Conservation (phyloP, 2,113 vertebrate genomes). For the Daphoenositta chrysoptera region DNA sequence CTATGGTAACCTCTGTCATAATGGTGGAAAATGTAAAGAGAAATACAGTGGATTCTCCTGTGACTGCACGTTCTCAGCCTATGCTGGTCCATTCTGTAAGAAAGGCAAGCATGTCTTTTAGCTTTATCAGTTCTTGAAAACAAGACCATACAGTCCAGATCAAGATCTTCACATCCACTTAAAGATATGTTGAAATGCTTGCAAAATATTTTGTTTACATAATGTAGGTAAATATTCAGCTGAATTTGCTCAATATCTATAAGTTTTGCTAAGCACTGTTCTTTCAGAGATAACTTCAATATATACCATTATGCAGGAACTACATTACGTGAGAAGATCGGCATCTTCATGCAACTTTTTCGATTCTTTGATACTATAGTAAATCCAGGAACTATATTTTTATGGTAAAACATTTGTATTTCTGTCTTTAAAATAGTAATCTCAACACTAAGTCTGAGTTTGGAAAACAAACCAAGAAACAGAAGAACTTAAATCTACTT, state of each 20-base stretch:
- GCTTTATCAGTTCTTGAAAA: neutral
- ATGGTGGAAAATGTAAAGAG: slow-evolving; percentile 85
- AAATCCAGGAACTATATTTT: neutral
- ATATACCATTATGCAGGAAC: neutral
- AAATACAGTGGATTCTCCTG: slow-evolving; percentile 84
- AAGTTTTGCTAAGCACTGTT: neutral
- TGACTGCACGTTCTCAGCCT: slow-evolving; percentile 84
- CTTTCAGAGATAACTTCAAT: neutral
- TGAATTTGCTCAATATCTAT: neutral
- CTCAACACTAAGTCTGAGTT: neutral
- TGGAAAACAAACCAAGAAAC: neutral
- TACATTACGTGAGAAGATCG: neutral
- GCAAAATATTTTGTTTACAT: neutral
- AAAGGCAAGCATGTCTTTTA: slow-evolving; percentile 72
- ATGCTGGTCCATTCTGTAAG: slow-evolving; percentile 85
- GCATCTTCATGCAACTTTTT: neutral
- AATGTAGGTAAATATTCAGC: neutral
- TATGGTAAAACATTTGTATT: neutral
- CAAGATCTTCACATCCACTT: neutral
- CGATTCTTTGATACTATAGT: neutral
- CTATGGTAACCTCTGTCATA: slow-evolving; percentile 86
- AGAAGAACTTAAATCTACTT: neutral
- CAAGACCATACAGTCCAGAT: neutral
- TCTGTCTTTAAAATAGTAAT: neutral
- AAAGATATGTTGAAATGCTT: neutral